Percentiles rank a stretch among this genome's conserved stretches.
phyloP scores from a whole-genome alignment of 1,140 invertebrate species.

The Cotesia typhae region DNA sequence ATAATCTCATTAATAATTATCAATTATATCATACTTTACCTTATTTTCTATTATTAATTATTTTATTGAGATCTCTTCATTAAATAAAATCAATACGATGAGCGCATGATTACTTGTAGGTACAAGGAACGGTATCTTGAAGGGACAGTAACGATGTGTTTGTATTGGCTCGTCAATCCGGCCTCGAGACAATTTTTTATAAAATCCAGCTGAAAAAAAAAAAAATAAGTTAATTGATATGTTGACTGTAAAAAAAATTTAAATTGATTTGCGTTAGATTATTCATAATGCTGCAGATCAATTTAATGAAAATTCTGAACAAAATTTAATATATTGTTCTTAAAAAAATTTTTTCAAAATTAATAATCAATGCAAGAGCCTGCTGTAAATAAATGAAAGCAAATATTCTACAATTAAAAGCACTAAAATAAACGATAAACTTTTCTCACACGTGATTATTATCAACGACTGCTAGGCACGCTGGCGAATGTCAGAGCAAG shows the following conservation, averaged over 20 bases:
- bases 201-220: neutral
- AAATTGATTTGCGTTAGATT: neutral
- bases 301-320: no score
- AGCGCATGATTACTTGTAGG: conserved; percentile 23
- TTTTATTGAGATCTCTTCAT: neutral
- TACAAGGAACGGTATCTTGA: conserved; percentile 44
- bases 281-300: neutral
- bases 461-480: neutral
- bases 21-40: neutral
- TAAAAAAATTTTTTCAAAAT: no score
- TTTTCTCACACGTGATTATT: conserved; percentile 2
- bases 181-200: neutral
- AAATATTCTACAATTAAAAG: no score
- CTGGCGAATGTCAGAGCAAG: neutral
- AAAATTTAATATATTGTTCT: no score
- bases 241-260: neutral
- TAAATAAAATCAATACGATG: neutral
- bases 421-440: no score
- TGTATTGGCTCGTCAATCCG: conserved; percentile 32
- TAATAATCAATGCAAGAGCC: no score
- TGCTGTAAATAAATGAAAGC: no score
- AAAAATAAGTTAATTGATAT: neutral
- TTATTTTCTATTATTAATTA: no score
- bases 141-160: conserved; percentile 38
- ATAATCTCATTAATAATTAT: neutral